Percentiles rank a stretch among this genome's conserved stretches.
Conservation (phyloP, 2,113 vertebrate genomes). For the Pampusana beccarii region DNA sequence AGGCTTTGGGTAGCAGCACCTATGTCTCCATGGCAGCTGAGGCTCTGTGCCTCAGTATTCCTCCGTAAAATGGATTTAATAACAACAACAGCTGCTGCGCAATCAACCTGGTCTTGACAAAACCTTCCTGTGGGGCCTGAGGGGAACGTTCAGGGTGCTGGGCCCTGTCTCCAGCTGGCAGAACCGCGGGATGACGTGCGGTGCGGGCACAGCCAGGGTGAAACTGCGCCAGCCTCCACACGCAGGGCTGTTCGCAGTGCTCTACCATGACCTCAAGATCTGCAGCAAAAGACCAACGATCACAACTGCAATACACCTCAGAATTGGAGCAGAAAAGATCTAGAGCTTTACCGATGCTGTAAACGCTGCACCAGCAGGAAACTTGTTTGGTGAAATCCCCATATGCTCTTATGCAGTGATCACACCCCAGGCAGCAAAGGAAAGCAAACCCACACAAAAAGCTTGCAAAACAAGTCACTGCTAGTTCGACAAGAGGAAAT, state of each 20-base stretch:
- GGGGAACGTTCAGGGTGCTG: neutral
- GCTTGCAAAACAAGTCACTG: neutral
- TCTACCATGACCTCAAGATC: neutral
- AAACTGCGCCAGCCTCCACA: neutral
- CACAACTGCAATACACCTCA: neutral
- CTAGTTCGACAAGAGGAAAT: accelerated
- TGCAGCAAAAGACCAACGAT: neutral
- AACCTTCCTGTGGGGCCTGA: neutral
- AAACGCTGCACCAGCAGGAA: neutral
- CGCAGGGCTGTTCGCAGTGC: accelerated
- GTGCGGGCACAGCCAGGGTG: neutral
- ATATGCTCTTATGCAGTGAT: neutral
- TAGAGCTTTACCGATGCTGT: neutral
- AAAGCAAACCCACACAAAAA: neutral
- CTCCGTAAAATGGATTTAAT: neutral
- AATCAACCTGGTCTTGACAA: neutral
- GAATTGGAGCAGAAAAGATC: neutral
- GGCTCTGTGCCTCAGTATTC: neutral
- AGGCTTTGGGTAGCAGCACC: neutral
- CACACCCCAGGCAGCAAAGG: neutral
- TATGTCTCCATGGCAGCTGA: neutral
- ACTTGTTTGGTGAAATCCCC: neutral
- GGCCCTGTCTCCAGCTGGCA: neutral
- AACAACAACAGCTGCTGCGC: neutral
- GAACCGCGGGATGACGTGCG: neutral